Conservation (phyloP, 2,113 vertebrate species). For the Amblyornis subalaris region DNA sequence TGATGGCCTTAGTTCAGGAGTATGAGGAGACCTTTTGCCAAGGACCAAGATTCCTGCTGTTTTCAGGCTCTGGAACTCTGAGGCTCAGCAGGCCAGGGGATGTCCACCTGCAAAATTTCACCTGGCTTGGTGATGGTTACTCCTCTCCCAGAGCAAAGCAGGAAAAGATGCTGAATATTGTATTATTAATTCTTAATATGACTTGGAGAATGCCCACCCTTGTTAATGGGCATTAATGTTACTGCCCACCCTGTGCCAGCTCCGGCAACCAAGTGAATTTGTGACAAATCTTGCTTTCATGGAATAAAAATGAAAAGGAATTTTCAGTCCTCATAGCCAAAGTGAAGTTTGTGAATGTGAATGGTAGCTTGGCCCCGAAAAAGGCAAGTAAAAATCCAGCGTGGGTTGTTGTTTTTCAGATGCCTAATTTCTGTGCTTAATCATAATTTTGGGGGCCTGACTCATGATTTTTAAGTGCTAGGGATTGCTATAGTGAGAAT, state of each 20-base stretch:
- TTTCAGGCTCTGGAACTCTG: background rate
- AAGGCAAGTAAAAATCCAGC: background rate
- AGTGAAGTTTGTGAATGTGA: background rate
- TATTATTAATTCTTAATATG: background rate
- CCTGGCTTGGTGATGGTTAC: background rate
- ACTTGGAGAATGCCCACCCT: background rate
- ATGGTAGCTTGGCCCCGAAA: background rate
- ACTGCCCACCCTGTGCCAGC: background rate
- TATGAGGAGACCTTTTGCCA: background rate
- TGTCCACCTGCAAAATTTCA: background rate
- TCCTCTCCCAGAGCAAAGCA: background rate
- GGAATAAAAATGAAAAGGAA: background rate
- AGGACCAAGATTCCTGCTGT: background rate
- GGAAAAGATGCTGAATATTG: background rate
- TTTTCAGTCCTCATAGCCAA: background rate
- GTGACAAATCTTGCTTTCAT: background rate
- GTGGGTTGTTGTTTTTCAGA: background rate
- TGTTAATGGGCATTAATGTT: too few species aligned
- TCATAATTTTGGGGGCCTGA: background rate
- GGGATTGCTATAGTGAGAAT: background rate
- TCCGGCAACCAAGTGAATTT: background rate
- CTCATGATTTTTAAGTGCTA: constrained; percentile 1
- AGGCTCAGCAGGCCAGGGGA: background rate
- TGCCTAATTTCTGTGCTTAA: background rate
- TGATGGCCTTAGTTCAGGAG: background rate